Evolutionary conservation across 2,113 vertebrate genomes (phyloP).

Genomic region (Megaptera novaeangliae): DNA sequence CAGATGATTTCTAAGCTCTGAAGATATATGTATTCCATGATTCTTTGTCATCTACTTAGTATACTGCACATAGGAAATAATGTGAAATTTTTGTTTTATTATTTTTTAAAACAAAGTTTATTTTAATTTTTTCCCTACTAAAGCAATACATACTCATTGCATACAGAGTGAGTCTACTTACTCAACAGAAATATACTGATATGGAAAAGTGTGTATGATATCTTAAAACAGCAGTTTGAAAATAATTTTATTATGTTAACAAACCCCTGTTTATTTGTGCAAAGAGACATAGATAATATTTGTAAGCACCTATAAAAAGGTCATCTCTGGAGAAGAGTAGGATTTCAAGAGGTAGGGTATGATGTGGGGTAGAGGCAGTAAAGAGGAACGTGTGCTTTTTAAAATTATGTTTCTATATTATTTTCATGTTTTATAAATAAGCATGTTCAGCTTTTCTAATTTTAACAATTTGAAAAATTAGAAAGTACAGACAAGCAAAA

Average conservation of each 20-base stretch:
- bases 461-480: background rate
- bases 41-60: background rate
- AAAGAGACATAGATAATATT: background rate
- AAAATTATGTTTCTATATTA: background rate
- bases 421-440: background rate
- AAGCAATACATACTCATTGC: background rate
- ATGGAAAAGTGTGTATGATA: background rate
- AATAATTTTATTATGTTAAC: background rate
- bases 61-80: background rate
- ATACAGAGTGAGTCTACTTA: background rate
- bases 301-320: background rate
- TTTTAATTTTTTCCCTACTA: background rate
- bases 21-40: background rate
- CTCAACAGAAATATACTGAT: background rate
- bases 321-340: background rate
- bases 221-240: background rate
- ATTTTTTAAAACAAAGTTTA: background rate
- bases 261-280: background rate
- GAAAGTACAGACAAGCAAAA: background rate
- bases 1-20: background rate
- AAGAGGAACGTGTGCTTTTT: background rate
- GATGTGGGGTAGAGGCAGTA: background rate
- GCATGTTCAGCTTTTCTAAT: background rate
- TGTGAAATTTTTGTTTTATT: background rate
- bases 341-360: background rate